Percentiles rank a stretch among this genome's conserved stretches.
These are phyloP conservation scores for Periparus ater DNA, from an alignment of 2,797 vertebrate genomes.

Conservation along the genomic window DNA sequence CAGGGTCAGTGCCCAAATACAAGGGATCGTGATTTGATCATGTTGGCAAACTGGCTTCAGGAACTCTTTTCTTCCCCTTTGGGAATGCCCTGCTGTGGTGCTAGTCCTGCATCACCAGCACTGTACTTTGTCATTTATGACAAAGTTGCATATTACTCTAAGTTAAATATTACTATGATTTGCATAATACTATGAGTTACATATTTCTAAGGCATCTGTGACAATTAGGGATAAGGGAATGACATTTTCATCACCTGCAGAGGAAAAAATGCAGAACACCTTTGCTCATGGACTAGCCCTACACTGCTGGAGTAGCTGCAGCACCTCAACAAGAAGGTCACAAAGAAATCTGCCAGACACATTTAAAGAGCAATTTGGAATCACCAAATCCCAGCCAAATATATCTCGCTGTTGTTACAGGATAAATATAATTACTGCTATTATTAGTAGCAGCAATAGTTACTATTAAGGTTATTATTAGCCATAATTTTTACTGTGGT, in stretches of 20 bases:
- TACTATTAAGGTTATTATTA: slow-evolving; percentile 46
- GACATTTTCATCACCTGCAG: neutral
- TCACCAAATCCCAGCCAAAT: slow-evolving; percentile 42
- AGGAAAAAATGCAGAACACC: neutral
- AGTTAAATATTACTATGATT: neutral
- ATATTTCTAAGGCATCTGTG: neutral
- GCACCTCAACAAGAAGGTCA: neutral
- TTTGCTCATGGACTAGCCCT: neutral
- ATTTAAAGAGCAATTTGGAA: slow-evolving; percentile 5
- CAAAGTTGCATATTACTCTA: neutral
- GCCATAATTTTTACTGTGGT: slow-evolving; percentile 43
- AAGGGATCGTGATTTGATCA: neutral
- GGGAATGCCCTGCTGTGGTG: neutral
- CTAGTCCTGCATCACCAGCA: neutral
- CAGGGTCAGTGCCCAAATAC: neutral
- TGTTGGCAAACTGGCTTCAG: neutral
- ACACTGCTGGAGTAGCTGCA: neutral
- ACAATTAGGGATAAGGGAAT: neutral
- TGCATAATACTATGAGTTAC: neutral
- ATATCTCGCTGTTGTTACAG: slow-evolving; percentile 5
- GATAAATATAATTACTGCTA: slow-evolving; percentile 36
- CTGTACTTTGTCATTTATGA: neutral
- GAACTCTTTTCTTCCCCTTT: neutral
- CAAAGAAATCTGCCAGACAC: neutral
- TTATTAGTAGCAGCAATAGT: slow-evolving; percentile 29